Base-by-base conservation (phyloP, 92 coral and sea anemone species). In the Zoanthus sansibaricus region DNA sequence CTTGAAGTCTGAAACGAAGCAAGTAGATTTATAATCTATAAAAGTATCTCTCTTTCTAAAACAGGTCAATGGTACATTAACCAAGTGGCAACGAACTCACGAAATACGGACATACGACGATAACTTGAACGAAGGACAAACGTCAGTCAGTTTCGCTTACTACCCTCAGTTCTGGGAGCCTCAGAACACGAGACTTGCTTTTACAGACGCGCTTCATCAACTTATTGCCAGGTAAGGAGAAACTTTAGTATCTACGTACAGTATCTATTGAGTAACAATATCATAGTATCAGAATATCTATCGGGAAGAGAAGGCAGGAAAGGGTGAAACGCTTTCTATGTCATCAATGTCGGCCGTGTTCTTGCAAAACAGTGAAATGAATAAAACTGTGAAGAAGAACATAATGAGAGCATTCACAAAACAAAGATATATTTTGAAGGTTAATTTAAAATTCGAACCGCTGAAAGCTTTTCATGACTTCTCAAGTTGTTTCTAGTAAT, bases 161-260 rank as follows among this genome's bases (percentile, higher is more conserved):
- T 93, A 93, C 51, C 98, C 98, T 33, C 98, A 94, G 91, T 94
- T 93, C 85, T 94, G 98, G 98, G 86, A 91, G 21, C 92, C 96
- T 9, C 68, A 84, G 17, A 88, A 91, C 44, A 89, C 86, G 62
- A 94, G 89, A 78, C 94, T 94, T 44, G 92, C 58, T 7, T 94
- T 94, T 68, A 87, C 93, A 71, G 91, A 91, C 78, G 94, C 98
- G 5, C 87, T 94, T 48, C 87, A 89, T 48, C 96, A 94, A 87
- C 93, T 94, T 11, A 91, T 93, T 86, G 94, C 98, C 54, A 94
- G 94, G 98, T 94, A 87, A 12, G 31, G 21, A n/a, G 37, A 69
- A 32, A 21, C 74, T 33, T 20, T 18, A 67, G 25, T 25, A 25
- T 25, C 25, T 25, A 25, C 25, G 25, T 25, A 25, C 25, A 25